Conservation (phyloP, 2,113 vertebrate genomes). For the Vulpes vulpes region DNA sequence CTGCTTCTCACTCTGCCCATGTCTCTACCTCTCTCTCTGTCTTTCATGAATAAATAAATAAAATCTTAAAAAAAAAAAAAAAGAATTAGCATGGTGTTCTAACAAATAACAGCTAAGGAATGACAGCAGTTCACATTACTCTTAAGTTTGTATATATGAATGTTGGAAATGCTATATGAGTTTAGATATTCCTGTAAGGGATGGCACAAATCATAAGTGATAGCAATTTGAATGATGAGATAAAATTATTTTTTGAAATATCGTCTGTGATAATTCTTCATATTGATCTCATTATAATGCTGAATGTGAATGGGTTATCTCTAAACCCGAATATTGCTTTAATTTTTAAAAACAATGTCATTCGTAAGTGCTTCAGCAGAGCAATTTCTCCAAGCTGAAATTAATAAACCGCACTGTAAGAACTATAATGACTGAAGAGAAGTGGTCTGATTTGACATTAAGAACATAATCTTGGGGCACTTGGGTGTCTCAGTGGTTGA, state of each 20-base stretch:
- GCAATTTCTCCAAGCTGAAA: background rate
- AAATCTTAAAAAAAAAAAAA: too few species aligned
- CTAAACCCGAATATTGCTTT: background rate
- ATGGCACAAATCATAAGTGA: background rate
- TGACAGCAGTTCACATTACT: background rate
- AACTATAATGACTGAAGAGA: background rate
- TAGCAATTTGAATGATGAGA: background rate
- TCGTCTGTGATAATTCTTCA: background rate
- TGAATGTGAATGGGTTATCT: background rate
- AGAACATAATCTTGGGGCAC: background rate
- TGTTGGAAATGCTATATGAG: background rate
- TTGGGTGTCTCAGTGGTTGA: too few species aligned
- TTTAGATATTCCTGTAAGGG: background rate
- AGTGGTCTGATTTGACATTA: background rate
- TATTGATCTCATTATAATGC: background rate
- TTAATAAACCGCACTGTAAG: background rate
- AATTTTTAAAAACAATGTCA: constrained; percentile 11
- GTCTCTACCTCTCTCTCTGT: too few species aligned
- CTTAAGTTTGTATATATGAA: background rate
- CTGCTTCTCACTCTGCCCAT: too few species aligned
- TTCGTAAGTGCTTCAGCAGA: background rate
- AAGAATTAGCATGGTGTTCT: background rate
- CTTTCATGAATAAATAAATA: too few species aligned
- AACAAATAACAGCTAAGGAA: background rate
- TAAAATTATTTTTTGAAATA: background rate